Evolutionary conservation across 2,113 vertebrate species (phyloP).

Genomic region (Eptesicus fuscus): DNA sequence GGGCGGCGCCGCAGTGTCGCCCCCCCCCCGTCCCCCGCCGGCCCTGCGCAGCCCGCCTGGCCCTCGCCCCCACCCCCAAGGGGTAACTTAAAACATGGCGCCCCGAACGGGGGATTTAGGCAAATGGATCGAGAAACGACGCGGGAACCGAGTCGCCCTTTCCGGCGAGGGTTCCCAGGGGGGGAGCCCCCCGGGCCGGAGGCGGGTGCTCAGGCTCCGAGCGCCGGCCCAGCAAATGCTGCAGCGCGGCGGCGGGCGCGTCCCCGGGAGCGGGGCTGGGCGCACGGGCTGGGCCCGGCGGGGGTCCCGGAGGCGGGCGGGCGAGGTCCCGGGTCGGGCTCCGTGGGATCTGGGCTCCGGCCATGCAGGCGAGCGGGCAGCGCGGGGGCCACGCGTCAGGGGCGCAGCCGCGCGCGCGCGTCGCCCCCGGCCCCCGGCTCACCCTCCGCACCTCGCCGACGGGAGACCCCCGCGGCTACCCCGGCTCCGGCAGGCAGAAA

Average conservation of each 20-base stretch:
- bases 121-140: background rate
- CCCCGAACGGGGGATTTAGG: background rate
- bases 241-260: background rate
- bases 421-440: conserved; percentile 46
- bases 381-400: conserved; percentile 64
- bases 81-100: conserved; percentile 68
- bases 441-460: conserved; percentile 56
- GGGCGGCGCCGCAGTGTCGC: conserved; percentile 56
- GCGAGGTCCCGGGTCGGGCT: background rate
- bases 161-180: background rate
- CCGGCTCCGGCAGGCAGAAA: conserved; percentile 6
- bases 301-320: background rate
- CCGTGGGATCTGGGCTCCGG: background rate
- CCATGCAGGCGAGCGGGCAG: background rate
- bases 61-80: background rate
- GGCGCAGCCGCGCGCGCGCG: conserved; percentile 63
- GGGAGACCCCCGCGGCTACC: conserved; percentile 16
- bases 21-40: background rate
- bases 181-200: conserved; percentile 2
- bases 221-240: background rate
- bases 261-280: background rate
- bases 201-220: background rate
- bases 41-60: background rate
- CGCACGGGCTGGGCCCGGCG: background rate
- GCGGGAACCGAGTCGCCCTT: background rate